phyloP scores from a whole-genome alignment of 35 echinoderm and acorn worm species.

The Apostichopus parvimensis region DNA sequence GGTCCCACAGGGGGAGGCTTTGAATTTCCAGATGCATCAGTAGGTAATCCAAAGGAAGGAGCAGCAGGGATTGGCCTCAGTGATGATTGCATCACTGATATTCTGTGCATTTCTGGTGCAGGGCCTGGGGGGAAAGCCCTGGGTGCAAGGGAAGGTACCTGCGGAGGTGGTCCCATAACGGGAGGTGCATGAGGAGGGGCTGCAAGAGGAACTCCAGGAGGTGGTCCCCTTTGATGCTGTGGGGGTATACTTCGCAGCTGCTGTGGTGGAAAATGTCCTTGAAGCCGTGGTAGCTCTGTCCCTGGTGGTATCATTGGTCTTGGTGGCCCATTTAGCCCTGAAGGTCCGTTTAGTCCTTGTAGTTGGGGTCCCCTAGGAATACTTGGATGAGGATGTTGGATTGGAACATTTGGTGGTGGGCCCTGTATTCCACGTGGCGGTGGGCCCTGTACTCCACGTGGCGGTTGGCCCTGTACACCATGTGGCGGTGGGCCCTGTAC shows the following conservation, averaged over 20 bases:
- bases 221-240: not conserved
- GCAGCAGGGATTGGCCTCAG: conserved; percentile 22
- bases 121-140: not conserved
- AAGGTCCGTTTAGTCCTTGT: not conserved
- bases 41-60: conserved; percentile 18
- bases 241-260: not conserved
- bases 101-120: conserved; percentile 6
- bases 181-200: not conserved
- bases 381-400: not conserved
- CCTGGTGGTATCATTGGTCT: not conserved
- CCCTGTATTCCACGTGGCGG: not conserved
- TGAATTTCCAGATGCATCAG: conserved; percentile 8
- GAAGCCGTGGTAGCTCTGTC: not conserved
- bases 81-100: conserved; percentile 10
- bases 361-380: not conserved
- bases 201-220: not conserved
- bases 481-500: not conserved
- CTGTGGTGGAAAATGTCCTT: not conserved
- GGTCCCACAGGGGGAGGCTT: conserved; percentile 55
- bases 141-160: conserved; percentile 3
- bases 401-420: not conserved
- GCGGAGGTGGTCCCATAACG: not conserved
- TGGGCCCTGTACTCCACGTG: not conserved
- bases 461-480: not conserved
- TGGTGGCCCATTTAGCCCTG: not conserved